phyloP scores from a whole-genome alignment of 1,140 invertebrate species.

The Halesus radiatus region DNA sequence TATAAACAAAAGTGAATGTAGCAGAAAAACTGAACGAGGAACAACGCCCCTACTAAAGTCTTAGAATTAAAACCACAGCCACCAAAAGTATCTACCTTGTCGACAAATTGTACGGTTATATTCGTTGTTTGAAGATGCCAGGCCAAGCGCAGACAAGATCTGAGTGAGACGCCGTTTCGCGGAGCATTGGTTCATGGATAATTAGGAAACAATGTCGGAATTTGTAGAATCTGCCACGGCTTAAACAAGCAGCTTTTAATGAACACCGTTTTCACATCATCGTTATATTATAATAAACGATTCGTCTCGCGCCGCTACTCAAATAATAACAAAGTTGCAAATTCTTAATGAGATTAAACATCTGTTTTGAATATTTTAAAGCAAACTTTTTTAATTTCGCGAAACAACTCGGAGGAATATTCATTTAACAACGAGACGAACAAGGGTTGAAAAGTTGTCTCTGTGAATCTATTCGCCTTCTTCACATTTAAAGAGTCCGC shows the following conservation, averaged over 20 bases:
- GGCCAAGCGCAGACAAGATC: background rate
- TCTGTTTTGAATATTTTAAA: background rate
- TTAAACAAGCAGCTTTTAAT: constrained; percentile 31
- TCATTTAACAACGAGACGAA: background rate
- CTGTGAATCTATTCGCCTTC: background rate
- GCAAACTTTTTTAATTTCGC: background rate
- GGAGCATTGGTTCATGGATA: constrained; percentile 29
- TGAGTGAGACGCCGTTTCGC: background rate
- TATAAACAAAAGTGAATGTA: background rate
- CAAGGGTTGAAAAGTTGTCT: background rate
- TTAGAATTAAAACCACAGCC: background rate
- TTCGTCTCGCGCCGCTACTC: background rate
- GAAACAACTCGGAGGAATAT: background rate
- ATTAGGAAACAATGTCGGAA: constrained; percentile 29
- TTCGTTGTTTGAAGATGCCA: background rate
- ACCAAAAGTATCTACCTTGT: background rate
- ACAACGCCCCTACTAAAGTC: background rate
- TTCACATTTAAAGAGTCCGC: background rate
- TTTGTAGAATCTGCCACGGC: constrained; percentile 24
- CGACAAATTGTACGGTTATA: background rate
- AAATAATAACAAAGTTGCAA: constrained; percentile 24
- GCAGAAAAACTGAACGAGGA: background rate
- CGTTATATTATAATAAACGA: constrained; percentile 14
- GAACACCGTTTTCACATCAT: constrained; percentile 27
- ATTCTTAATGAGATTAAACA: constrained; percentile 8